Evolutionary conservation across 2,797 vertebrate genomes (phyloP).

Genomic region (Pipistrellus pygmaeus): DNA sequence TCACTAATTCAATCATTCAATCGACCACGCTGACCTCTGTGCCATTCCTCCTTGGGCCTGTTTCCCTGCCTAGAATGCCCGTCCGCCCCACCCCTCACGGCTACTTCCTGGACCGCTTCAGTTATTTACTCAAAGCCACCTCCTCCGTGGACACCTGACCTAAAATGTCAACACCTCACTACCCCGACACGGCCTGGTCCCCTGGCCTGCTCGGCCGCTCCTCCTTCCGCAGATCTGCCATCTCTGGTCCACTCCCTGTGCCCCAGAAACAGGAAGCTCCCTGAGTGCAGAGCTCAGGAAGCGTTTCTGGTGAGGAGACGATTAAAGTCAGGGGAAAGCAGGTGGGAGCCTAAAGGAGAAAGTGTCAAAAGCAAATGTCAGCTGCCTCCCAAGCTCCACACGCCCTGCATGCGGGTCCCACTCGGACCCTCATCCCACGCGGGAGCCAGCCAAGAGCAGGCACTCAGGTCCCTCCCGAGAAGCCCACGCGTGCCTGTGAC

Average conservation of each 20-base stretch:
- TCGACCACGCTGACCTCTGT: neutral
- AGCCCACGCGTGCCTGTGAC: neutral
- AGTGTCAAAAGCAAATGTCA: neutral
- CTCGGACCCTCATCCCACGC: neutral
- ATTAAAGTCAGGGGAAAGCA: neutral
- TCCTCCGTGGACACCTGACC: neutral
- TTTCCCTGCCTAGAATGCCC: neutral
- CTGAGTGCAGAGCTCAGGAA: neutral
- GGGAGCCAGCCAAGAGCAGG: too few relatives aligned
- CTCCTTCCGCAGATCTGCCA: neutral
- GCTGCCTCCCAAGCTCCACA: neutral
- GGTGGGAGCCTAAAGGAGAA: neutral
- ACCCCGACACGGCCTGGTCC: neutral
- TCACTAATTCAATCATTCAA: neutral
- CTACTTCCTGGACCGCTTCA: neutral
- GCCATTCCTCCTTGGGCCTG: neutral
- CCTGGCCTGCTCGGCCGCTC: neutral
- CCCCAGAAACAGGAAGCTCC: neutral
- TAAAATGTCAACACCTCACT: neutral
- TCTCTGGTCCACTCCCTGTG: rapidly evolving
- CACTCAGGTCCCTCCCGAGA: neutral
- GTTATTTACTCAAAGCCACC: neutral
- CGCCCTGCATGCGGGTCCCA: neutral
- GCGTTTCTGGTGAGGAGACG: neutral
- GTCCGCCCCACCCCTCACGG: neutral